These are phyloP conservation scores for Stomatorhinus walkeri DNA, from an alignment of 2,797 vertebrate genomes.

Conservation along the genomic window DNA sequence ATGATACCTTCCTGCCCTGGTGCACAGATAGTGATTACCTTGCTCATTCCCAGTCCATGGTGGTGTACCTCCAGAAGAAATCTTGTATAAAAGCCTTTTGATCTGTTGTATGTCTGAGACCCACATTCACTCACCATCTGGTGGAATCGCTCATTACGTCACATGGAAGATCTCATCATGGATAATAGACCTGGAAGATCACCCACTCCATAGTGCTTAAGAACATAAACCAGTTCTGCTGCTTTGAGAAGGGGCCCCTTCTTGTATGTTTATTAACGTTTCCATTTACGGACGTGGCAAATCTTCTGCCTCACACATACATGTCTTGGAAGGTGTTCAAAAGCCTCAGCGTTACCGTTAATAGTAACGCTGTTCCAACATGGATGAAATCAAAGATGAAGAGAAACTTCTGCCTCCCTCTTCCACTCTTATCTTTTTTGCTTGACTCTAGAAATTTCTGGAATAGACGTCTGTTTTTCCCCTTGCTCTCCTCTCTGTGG, in stretches of 20 bases:
- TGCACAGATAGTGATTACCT: background rate
- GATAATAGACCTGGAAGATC: background rate
- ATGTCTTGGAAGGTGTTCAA: background rate
- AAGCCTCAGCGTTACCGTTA: background rate
- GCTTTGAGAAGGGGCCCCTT: background rate
- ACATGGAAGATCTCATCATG: background rate
- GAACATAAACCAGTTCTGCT: slow-evolving; percentile 6
- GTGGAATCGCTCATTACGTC: background rate
- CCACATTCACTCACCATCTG: background rate
- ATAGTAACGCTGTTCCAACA: background rate
- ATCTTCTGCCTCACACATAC: background rate
- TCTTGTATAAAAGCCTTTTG: slow-evolving; percentile 2
- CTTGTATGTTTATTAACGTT: background rate
- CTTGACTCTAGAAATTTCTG: background rate
- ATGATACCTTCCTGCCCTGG: background rate
- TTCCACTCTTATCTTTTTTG: background rate
- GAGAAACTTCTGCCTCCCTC: background rate
- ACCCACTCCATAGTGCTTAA: slow-evolving; percentile 1
- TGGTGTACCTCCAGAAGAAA: background rate
- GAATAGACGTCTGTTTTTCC: background rate
- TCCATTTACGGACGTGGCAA: background rate
- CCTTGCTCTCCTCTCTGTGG: background rate
- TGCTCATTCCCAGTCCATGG: background rate
- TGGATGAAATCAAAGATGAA: background rate
- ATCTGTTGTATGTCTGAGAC: background rate